These are phyloP conservation scores for Galerucella nymphaeae DNA, from an alignment of 2,888 invertebrate genomes.

Conservation along the genomic window DNA sequence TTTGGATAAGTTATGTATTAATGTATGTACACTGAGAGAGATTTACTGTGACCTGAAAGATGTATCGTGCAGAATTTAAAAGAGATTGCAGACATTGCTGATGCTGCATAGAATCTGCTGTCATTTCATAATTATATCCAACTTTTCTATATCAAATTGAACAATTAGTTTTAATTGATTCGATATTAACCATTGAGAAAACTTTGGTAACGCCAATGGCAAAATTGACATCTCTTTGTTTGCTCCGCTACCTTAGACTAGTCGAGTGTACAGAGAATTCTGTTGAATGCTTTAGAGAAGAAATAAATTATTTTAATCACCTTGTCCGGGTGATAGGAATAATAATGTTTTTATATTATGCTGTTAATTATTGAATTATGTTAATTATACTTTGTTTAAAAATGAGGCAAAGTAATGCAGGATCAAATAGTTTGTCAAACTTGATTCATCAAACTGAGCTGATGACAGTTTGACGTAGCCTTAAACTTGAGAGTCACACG, in stretches of 20 bases:
- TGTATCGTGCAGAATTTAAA: too few species aligned
- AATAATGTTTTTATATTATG: constrained; percentile 17
- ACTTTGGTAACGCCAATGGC: background rate
- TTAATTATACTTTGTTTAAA: background rate
- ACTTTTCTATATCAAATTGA: background rate
- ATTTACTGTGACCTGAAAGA: too few species aligned
- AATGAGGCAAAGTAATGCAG: too few species aligned
- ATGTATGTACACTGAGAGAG: too few species aligned
- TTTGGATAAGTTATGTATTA: too few species aligned
- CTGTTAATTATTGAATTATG: background rate
- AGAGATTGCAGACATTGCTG: too few species aligned
- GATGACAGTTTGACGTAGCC: too few species aligned
- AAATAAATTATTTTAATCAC: constrained; percentile 27
- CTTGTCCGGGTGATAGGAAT: constrained; percentile 25
- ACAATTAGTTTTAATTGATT: background rate
- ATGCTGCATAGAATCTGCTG: background rate
- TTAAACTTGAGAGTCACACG: too few species aligned
- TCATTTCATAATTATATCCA: background rate
- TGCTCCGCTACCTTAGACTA: constrained; percentile 13
- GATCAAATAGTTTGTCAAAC: too few species aligned
- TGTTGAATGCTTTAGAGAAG: constrained; percentile 14
- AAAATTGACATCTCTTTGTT: background rate
- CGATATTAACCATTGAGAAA: background rate
- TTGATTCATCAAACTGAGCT: too few species aligned
- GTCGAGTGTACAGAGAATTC: constrained; percentile 17